Evolutionary conservation across 2,888 invertebrate species (phyloP).

Genomic region (Nectonema munidae): DNA sequence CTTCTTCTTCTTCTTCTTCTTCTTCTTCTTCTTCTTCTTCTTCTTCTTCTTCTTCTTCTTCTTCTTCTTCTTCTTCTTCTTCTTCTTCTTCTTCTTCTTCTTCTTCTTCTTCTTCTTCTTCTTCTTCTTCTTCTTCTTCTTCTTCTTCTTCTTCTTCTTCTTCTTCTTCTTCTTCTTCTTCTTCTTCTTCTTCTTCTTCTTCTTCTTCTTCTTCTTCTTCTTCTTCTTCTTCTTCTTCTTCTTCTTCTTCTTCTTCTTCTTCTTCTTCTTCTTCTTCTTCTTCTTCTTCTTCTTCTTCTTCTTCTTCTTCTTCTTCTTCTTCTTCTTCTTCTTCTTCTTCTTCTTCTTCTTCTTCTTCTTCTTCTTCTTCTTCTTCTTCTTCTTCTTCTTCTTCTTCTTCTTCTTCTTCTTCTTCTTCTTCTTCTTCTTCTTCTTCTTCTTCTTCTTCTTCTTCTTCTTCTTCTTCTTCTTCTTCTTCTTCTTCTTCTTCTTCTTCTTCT

Average conservation of each 20-base stretch:
- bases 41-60: conserved; percentile 5
- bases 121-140: conserved; percentile 5
- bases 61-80: conserved; percentile 5
- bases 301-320: conserved; percentile 5
- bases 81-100: conserved; percentile 5
- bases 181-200: neutral
- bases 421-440: too few species aligned
- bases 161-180: conserved; percentile 5
- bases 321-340: conserved; percentile 5
- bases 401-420: too few species aligned
- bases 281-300: conserved; percentile 5
- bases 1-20: conserved; percentile 5
- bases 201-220: neutral
- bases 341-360: conserved; percentile 5
- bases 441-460: too few species aligned
- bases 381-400: too few species aligned
- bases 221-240: conserved; percentile 5
- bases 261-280: conserved; percentile 5
- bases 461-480: too few species aligned
- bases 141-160: conserved; percentile 5
- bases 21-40: conserved; percentile 5
- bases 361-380: too few species aligned
- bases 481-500: too few species aligned
- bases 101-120: conserved; percentile 5
- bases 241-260: conserved; percentile 5